phyloP scores from a whole-genome alignment of 2,797 vertebrate species.

The Crocidura indochinensis region DNA sequence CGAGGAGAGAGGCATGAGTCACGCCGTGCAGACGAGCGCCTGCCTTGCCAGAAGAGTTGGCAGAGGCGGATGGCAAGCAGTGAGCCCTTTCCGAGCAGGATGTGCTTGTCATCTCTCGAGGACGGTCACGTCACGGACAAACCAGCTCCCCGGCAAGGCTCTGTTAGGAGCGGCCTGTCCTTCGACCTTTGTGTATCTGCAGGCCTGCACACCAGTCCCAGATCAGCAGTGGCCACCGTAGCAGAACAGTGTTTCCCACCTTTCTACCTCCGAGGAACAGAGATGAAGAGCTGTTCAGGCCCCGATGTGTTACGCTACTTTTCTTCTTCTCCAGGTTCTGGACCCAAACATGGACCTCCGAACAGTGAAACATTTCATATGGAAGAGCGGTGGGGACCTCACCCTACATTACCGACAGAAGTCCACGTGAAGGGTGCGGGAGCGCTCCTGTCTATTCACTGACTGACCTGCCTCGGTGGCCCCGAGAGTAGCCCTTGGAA shows the following conservation, averaged over 20 bases:
- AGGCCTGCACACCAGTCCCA: too few relatives aligned
- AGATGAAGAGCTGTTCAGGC: neutral
- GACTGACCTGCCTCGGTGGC: constrained; percentile 87
- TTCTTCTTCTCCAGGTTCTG: constrained; percentile 92
- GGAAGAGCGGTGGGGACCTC: constrained; percentile 99
- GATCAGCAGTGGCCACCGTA: too few relatives aligned
- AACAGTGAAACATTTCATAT: constrained; percentile 99
- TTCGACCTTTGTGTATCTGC: too few relatives aligned
- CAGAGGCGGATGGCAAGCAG: too few relatives aligned
- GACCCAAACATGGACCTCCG: constrained; percentile 99
- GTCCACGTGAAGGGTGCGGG: constrained; percentile 94
- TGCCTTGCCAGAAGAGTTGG: neutral
- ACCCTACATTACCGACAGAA: constrained; percentile 99
- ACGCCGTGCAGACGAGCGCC: neutral
- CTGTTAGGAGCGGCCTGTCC: neutral
- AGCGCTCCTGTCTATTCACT: constrained; percentile 44
- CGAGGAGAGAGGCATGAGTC: neutral
- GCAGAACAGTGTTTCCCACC: too few relatives aligned
- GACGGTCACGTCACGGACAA: neutral
- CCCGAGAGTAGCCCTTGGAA: constrained; percentile 89
- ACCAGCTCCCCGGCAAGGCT: neutral
- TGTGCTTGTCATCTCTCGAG: neutral
- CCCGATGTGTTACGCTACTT: neutral
- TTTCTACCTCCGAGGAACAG: too few relatives aligned
- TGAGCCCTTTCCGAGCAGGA: neutral